Evolutionary conservation across 1,140 invertebrate species (phyloP).

Genomic region (Coenobita brevimanus): DNA sequence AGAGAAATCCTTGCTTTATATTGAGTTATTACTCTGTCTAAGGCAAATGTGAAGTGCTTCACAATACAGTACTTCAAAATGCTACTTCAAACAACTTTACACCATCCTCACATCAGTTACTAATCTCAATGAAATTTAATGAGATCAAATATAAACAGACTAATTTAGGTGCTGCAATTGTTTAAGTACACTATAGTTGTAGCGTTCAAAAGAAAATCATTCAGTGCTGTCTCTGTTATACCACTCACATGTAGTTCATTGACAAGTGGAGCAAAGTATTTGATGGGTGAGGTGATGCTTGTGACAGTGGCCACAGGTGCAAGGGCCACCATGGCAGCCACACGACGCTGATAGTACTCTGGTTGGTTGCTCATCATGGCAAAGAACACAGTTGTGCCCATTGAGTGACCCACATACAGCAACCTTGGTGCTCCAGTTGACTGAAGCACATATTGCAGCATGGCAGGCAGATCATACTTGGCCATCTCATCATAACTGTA

Average conservation of each 20-base stretch:
- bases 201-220: too few species aligned
- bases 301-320: slow-evolving; percentile 47
- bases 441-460: slow-evolving; percentile 79
- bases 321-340: slow-evolving; percentile 44
- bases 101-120: too few species aligned
- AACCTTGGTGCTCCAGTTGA: slow-evolving; percentile 77
- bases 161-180: too few species aligned
- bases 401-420: slow-evolving; percentile 82
- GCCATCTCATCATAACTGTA: slow-evolving; percentile 80
- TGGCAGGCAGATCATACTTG: slow-evolving; percentile 79
- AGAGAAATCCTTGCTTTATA: too few species aligned
- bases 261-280: slow-evolving; percentile 46
- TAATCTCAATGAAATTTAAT: too few species aligned
- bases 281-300: slow-evolving; percentile 46
- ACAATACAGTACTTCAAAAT: too few species aligned
- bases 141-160: too few species aligned
- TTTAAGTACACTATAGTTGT: too few species aligned
- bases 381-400: slow-evolving; percentile 77
- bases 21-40: too few species aligned
- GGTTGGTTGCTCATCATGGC: slow-evolving; percentile 71
- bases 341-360: slow-evolving; percentile 70
- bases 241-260: slow-evolving; percentile 41
- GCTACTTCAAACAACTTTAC: too few species aligned
- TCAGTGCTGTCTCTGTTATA: background rate
- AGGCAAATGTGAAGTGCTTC: too few species aligned